Evolutionary conservation across 2,797 vertebrate genomes (phyloP).

Genomic region (Anabas testudineus): DNA sequence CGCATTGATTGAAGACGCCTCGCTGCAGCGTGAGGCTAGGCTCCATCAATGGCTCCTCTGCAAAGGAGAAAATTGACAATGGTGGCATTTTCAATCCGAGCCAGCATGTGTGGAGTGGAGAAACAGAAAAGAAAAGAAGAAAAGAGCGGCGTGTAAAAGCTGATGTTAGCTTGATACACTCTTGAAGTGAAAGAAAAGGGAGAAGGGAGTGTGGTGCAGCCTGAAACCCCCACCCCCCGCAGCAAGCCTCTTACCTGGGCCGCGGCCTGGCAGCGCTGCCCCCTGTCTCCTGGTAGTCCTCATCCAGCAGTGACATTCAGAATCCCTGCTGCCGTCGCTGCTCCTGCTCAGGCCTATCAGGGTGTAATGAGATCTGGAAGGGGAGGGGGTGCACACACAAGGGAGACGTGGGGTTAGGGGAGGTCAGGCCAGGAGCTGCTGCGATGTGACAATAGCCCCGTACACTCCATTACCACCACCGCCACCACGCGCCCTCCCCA

Average conservation of each 20-base stretch:
- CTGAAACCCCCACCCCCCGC: slow-evolving; percentile 33
- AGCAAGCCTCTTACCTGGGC: slow-evolving; percentile 78
- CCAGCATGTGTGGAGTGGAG: slow-evolving; percentile 52
- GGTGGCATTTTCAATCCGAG: slow-evolving; percentile 82
- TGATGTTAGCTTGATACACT: slow-evolving; percentile 37
- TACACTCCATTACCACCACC: slow-evolving; percentile 54
- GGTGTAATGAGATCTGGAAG: slow-evolving; percentile 62
- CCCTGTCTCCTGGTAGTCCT: slow-evolving; percentile 39
- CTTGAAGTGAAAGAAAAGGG: neutral
- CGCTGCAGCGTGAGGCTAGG: slow-evolving; percentile 80
- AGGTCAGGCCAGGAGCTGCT: slow-evolving; percentile 58
- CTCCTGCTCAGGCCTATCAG: slow-evolving; percentile 49
- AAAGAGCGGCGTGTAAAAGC: slow-evolving; percentile 41
- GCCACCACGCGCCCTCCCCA: neutral
- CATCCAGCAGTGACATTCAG: slow-evolving; percentile 28
- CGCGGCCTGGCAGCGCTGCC: slow-evolving; percentile 9
- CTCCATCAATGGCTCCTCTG: slow-evolving; percentile 87
- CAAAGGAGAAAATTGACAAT: slow-evolving; percentile 84
- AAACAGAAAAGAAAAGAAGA: slow-evolving; percentile 34
- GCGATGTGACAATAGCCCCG: slow-evolving; percentile 56
- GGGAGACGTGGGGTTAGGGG: slow-evolving; percentile 55
- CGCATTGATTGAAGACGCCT: slow-evolving; percentile 84
- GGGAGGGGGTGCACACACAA: slow-evolving; percentile 53
- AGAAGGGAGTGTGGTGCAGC: slow-evolving; percentile 21
- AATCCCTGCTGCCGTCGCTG: slow-evolving; percentile 5